Percentiles rank a stretch among this genome's conserved stretches.
phyloP scores from a whole-genome alignment of 2,113 vertebrate genomes.

The Corythornis vintsioides region DNA sequence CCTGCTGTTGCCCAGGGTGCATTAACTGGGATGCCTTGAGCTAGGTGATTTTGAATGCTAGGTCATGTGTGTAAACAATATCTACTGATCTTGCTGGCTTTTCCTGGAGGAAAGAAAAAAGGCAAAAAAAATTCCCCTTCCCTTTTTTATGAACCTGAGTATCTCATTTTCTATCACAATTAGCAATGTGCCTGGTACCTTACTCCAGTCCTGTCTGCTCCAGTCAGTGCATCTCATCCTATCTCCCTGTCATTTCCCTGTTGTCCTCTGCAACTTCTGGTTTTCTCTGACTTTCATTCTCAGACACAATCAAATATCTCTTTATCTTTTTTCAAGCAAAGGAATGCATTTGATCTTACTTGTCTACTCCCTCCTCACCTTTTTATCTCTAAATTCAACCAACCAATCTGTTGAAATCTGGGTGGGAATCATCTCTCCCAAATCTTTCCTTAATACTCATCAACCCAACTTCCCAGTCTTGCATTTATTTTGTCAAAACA shows the following conservation, averaged over 20 bases:
- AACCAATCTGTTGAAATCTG: not conserved
- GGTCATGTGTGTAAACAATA: not conserved
- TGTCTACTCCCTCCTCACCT: not conserved
- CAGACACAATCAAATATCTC: not conserved
- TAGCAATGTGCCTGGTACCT: not conserved
- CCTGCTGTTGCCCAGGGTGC: not conserved
- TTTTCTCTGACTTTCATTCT: not conserved
- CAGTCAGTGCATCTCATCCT: not conserved
- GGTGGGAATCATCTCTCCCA: conserved; percentile 10
- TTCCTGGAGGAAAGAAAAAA: not conserved
- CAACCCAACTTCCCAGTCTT: not conserved
- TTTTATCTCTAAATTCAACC: not conserved
- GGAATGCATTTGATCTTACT: conserved; percentile 2
- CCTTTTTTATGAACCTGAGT: not conserved
- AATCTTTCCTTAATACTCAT: not conserved
- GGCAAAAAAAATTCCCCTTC: not conserved
- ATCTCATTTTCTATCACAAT: not conserved
- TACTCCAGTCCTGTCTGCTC: not conserved
- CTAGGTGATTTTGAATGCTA: not conserved
- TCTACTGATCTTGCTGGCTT: not conserved
- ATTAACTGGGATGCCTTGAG: not conserved
- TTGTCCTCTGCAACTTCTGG: not conserved
- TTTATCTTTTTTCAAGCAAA: not conserved
- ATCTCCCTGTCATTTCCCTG: not conserved
- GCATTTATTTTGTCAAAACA: not conserved